Percentiles rank a stretch among this genome's conserved stretches.
phyloP scores from a whole-genome alignment of 2,113 vertebrate genomes.

The Neodontobutis hainanensis region DNA sequence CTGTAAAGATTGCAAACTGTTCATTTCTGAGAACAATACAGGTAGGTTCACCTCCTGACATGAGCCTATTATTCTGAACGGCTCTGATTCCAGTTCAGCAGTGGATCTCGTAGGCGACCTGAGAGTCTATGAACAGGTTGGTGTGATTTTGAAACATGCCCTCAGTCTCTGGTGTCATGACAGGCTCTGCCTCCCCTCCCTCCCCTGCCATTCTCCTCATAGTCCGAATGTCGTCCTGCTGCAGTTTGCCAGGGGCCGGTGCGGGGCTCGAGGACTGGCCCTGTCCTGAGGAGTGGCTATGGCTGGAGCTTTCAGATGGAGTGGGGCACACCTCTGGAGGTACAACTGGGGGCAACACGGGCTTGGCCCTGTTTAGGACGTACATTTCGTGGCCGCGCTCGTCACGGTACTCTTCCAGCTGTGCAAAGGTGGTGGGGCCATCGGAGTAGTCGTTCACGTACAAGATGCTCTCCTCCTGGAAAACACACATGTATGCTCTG shows the following conservation, averaged over 20 bases:
- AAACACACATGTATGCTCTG: constrained; percentile 1
- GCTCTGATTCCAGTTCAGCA: constrained; percentile 74
- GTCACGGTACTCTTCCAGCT: constrained; percentile 89
- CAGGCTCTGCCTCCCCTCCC: constrained; percentile 75
- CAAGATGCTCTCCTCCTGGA: constrained; percentile 84
- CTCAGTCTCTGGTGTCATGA: constrained; percentile 75
- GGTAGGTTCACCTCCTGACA: too few species aligned
- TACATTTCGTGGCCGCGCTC: constrained; percentile 90
- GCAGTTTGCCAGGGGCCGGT: constrained; percentile 51
- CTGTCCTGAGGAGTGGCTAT: constrained; percentile 43
- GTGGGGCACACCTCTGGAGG: constrained; percentile 41
- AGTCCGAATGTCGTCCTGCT: constrained; percentile 65
- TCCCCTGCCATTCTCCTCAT: constrained; percentile 71
- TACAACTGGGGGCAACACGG: constrained; percentile 75
- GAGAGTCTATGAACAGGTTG: constrained; percentile 82
- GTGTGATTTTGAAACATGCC: constrained; percentile 80
- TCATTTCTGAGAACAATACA: too few species aligned
- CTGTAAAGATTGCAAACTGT: too few species aligned
- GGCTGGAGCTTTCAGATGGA: constrained; percentile 68
- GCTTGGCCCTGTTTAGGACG: constrained; percentile 87
- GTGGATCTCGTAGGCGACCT: constrained; percentile 87
- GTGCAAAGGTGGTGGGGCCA: constrained; percentile 88
- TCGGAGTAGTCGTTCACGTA: constrained; percentile 92
- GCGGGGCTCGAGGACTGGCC: constrained; percentile 53
- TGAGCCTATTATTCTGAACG: too few species aligned